Evolutionary conservation across 2,113 vertebrate genomes (phyloP).

Genomic region (Girardinichthys multiradiatus): DNA sequence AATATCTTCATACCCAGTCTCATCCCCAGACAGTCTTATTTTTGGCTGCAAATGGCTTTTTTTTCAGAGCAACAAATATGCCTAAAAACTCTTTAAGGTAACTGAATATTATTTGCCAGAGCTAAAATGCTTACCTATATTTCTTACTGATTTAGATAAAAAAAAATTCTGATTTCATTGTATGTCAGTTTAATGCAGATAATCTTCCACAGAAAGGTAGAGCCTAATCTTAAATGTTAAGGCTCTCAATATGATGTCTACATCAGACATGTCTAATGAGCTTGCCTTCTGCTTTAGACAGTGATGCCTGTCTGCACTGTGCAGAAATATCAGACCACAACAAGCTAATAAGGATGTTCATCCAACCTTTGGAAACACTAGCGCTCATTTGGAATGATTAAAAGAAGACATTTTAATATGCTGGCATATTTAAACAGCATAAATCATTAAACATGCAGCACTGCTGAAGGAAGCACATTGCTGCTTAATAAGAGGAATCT

Average conservation of each 20-base stretch:
- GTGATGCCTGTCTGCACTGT: constrained; percentile 22
- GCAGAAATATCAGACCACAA: constrained; percentile 36
- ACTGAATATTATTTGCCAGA: not conserved
- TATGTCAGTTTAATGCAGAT: constrained; percentile 27
- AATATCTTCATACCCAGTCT: constrained; percentile 4
- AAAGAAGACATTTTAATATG: constrained; percentile 44
- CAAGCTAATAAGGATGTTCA: constrained; percentile 48
- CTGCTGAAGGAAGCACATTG: constrained; percentile 18
- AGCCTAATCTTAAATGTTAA: constrained; percentile 14
- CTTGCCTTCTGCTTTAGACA: constrained; percentile 41
- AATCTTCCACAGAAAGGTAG: constrained; percentile 5
- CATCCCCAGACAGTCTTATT: constrained; percentile 1
- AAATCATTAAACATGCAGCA: constrained; percentile 49
- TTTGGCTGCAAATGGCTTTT: not conserved
- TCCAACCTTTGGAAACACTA: constrained; percentile 32
- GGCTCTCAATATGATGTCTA: constrained; percentile 43
- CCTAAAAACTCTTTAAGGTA: not conserved
- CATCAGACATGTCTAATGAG: constrained; percentile 60
- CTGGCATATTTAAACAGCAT: constrained; percentile 42
- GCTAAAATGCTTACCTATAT: not conserved
- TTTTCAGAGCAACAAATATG: not conserved
- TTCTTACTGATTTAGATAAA: not conserved
- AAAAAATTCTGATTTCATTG: not conserved
- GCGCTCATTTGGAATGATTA: constrained; percentile 21
- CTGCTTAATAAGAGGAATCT: constrained; percentile 56